Percentiles rank a stretch among this genome's conserved stretches.
phyloP scores from a whole-genome alignment of 1,140 invertebrate species.

The Macrobrachium nipponense region DNA sequence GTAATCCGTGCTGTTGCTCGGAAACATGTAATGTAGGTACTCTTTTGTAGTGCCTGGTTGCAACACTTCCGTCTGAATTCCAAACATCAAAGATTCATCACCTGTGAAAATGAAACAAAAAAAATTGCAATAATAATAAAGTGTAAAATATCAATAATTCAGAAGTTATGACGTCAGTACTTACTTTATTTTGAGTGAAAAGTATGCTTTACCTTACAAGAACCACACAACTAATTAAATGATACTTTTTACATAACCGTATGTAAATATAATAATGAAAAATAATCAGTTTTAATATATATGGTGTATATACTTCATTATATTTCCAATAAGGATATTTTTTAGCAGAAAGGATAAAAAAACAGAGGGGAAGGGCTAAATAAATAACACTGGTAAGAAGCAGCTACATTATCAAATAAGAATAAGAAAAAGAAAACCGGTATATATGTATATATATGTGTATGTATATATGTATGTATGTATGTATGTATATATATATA shows the following conservation, averaged over 20 bases:
- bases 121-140: neutral
- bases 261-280: too few species aligned
- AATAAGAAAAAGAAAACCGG: neutral
- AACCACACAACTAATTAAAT: too few species aligned
- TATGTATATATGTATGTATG: conserved; percentile 5
- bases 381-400: neutral
- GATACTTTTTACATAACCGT: too few species aligned
- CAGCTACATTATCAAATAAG: neutral
- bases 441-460: conserved; percentile 15
- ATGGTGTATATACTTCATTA: too few species aligned
- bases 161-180: neutral
- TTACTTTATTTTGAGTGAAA: too few species aligned
- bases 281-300: too few species aligned
- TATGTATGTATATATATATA: too few species aligned
- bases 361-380: neutral
- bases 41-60: neutral
- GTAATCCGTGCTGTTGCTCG: neutral
- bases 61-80: neutral
- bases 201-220: too few species aligned
- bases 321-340: too few species aligned
- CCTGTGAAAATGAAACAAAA: neutral
- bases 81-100: neutral
- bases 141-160: too few species aligned
- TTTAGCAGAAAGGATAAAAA: too few species aligned
- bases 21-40: neutral